Percentiles rank a stretch among this genome's conserved stretches.
phyloP scores from a whole-genome alignment of 2,113 vertebrate species.

The Motacilla tschutschensis region DNA sequence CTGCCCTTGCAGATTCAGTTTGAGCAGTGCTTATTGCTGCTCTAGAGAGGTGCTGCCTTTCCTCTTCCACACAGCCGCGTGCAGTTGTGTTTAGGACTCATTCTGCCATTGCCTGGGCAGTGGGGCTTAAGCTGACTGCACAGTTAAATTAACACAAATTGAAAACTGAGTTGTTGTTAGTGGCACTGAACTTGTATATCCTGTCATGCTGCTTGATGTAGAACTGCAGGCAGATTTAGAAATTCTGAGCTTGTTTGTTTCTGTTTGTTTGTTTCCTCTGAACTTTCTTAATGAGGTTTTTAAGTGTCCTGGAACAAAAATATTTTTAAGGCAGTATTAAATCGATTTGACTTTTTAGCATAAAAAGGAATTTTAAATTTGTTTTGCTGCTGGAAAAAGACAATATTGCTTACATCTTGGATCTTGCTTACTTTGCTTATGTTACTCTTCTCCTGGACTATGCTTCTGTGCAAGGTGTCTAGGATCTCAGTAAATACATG shows the following conservation, averaged over 20 bases:
- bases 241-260: not conserved
- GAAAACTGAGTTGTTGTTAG: not conserved
- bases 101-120: not conserved
- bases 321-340: not conserved
- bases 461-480: not conserved
- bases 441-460: not conserved
- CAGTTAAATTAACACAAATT: not conserved
- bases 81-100: not conserved
- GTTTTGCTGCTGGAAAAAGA: not conserved
- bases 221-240: not conserved
- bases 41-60: not conserved
- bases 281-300: constrained; percentile 7
- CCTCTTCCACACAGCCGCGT: not conserved
- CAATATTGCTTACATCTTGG: not conserved
- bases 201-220: not conserved
- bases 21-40: not conserved
- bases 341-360: not conserved
- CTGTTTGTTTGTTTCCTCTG: not conserved
- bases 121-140: not conserved
- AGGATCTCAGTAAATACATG: not conserved
- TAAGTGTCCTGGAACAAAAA: not conserved
- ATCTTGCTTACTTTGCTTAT: not conserved
- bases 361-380: constrained; percentile 1
- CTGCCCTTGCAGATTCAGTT: not conserved
- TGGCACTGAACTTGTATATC: not conserved